These are phyloP conservation scores for Drosophila repleta DNA, from an alignment of 1,140 invertebrate genomes.

Conservation along the genomic window DNA sequence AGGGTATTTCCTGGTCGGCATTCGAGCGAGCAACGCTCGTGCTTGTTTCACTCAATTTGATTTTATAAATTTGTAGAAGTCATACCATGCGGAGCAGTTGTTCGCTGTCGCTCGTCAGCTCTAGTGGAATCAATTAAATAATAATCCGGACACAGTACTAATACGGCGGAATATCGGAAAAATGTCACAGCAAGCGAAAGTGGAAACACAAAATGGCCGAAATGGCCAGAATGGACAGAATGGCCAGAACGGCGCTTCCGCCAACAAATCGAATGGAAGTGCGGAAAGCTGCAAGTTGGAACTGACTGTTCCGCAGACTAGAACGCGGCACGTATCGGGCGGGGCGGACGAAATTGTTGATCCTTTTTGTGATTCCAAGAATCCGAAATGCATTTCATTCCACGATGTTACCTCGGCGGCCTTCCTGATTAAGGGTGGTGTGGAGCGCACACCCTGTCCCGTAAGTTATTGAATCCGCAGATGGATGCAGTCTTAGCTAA, in stretches of 20 bases:
- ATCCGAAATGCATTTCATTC: slow-evolving; percentile 91
- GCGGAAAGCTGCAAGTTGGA: slow-evolving; percentile 7
- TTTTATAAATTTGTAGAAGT: slow-evolving; percentile 55
- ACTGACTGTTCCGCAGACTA: background rate
- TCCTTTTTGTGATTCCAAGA: slow-evolving; percentile 88
- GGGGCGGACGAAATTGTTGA: slow-evolving; percentile 65
- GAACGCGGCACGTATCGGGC: slow-evolving; percentile 43
- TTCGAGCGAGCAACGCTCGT: slow-evolving; percentile 7
- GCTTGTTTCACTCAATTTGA: slow-evolving; percentile 38
- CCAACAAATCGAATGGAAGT: slow-evolving; percentile 24
- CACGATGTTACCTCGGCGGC: slow-evolving; percentile 95
- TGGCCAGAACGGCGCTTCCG: slow-evolving; percentile 15
- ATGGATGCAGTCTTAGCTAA: background rate
- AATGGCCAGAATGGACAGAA: too few species aligned
- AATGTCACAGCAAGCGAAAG: slow-evolving; percentile 54
- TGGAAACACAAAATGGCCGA: slow-evolving; percentile 33
- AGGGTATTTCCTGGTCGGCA: background rate
- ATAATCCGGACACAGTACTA: background rate
- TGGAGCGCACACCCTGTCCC: slow-evolving; percentile 92
- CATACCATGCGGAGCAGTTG: slow-evolving; percentile 46
- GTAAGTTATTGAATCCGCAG: slow-evolving; percentile 85
- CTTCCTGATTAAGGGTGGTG: slow-evolving; percentile 93
- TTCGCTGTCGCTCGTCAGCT: slow-evolving; percentile 24
- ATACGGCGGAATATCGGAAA: background rate
- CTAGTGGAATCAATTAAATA: slow-evolving; percentile 9